A percentile compares a stretch with the other conserved stretches of the same genome.
Conservation (phyloP, 35 echinoderm and acorn worm genomes). For the Hemicentrotus pulcherrimus region DNA sequence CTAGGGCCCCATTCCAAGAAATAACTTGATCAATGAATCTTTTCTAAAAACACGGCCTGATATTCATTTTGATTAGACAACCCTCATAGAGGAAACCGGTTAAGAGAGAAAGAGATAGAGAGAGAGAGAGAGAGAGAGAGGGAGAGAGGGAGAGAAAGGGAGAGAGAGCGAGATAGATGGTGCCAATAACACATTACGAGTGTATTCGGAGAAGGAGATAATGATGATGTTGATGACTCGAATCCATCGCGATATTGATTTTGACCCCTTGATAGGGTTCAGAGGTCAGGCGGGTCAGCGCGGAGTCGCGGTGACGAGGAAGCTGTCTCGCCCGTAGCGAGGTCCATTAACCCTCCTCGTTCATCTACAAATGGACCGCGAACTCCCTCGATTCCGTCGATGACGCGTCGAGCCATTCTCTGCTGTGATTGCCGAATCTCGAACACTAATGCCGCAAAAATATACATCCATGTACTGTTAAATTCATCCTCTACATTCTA, state of each 20-base stretch:
- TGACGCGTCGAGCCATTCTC: neutral
- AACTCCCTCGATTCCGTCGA: neutral
- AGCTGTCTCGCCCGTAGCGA: conserved; percentile 50
- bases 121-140: neutral
- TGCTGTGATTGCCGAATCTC: neutral
- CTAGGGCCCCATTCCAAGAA: neutral
- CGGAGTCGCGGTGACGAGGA: conserved; percentile 43
- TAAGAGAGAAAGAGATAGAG: neutral
- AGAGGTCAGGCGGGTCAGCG: conserved; percentile 27
- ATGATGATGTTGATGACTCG: conserved; percentile 29
- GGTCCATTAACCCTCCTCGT: conserved; percentile 40
- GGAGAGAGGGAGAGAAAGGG: neutral
- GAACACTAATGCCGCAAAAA: neutral
- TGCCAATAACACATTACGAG: neutral
- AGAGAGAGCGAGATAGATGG: neutral
- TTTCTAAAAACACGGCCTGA: neutral
- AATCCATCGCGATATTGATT: conserved; percentile 36
- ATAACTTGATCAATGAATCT: neutral
- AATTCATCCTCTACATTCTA: too few species aligned
- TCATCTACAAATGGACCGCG: conserved; percentile 48
- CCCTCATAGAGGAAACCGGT: neutral
- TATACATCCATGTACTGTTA: too few species aligned
- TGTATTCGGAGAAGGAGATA: neutral
- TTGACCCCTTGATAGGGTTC: conserved; percentile 40
- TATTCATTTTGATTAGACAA: neutral